Base-by-base conservation (phyloP, 2,888 invertebrate species). In the Liposcelis brunnea region DNA sequence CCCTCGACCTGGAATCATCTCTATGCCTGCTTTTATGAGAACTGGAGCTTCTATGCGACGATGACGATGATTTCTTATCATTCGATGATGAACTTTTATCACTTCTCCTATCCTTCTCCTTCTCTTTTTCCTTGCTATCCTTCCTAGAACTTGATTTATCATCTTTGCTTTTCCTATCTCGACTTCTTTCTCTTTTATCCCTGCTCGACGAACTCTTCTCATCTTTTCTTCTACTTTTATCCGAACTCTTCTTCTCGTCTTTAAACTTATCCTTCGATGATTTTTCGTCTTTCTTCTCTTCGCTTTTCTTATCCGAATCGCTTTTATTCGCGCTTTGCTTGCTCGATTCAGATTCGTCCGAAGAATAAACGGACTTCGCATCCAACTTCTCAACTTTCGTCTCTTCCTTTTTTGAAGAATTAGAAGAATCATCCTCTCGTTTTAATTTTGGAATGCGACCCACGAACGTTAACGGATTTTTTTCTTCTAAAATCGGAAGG, bases 41-140 rank as follows among this genome's bases (percentile, higher is more conserved):
- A 49, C 59, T 59, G 21, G 48, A 44, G 51, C 57, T 58, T 26
- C 55, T 61, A 47, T 61, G 62, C 47, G 66, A 67, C 42, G 14
- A 38, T 55, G 26, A 26, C 36, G 53, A 63, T 49, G 67, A 66
- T 57, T 64, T 69, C 34, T 68, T 66, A 10, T 67, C 65, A n/a
- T 62, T 60, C 49, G 61, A 60, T 1, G 64, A 62, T 19, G 48
- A 47, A 51, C 59, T 64, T 0, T 42, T 44, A 48, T 64, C 55
- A 61, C 51, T 50, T n/a, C 44, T 48, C 26, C 12, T 52, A 52
- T 52, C 52, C 51, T 31, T 49, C 50, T 43, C 53, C 51, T 43
- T 51, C 50, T 48, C 48, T 48, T 43, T 54, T 53, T 42, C 52
- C 48, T 37, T 46, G 50, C 12, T 51, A 52, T 33, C 52, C 51